Evolutionary conservation across 2,113 vertebrate species (phyloP).

Genomic region (Lepus timidus): DNA sequence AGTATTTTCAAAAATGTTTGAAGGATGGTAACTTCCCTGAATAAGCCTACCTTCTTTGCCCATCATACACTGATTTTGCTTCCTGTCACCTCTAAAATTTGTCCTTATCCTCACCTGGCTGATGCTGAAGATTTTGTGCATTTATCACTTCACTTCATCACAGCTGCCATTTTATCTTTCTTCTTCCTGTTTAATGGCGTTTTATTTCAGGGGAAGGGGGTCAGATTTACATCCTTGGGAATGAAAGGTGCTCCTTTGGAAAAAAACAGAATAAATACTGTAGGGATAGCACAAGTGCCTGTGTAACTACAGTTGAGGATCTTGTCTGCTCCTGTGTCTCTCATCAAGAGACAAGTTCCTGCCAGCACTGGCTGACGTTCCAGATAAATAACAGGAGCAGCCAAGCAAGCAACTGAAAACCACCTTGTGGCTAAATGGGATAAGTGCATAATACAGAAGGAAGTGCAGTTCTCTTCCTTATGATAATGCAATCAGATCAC

Average conservation of each 20-base stretch:
- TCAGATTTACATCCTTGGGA: constrained; percentile 37
- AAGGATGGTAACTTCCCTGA: constrained; percentile 9
- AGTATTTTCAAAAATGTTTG: constrained; percentile 19
- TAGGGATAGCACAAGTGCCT: neutral
- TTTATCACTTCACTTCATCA: constrained; percentile 17
- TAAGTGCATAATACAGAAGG: neutral
- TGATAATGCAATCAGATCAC: neutral
- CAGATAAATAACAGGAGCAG: neutral
- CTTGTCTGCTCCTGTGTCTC: neutral
- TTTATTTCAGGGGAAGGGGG: constrained; percentile 44
- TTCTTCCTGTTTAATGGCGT: neutral
- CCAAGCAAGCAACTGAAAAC: constrained; percentile 4
- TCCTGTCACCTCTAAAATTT: constrained; percentile 39
- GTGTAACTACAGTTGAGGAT: neutral
- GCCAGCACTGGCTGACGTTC: neutral
- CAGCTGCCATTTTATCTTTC: neutral
- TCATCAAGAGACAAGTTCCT: neutral
- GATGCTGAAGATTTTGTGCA: constrained; percentile 38
- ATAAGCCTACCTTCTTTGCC: neutral
- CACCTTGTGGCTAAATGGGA: neutral
- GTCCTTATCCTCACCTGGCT: constrained; percentile 18
- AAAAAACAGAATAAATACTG: constrained; percentile 63
- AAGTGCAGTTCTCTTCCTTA: neutral
- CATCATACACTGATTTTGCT: constrained; percentile 17
- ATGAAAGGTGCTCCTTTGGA: constrained; percentile 45